phyloP scores from a whole-genome alignment of 2,113 vertebrate species.

The Salvelinus sp. region DNA sequence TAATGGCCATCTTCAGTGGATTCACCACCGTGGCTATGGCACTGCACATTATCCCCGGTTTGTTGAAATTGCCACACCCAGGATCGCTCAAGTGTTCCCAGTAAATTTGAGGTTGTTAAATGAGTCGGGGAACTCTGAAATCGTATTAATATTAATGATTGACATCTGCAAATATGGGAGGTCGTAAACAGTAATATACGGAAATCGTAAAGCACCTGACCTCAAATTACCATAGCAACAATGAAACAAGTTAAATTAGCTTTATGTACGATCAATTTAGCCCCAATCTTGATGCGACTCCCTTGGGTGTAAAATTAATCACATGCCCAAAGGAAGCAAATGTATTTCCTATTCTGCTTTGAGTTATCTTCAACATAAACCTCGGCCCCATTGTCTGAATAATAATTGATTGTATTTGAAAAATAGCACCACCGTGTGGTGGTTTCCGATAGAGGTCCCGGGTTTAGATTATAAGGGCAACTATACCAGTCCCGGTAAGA shows the following conservation, averaged over 20 bases:
- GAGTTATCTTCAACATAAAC: constrained; percentile 43
- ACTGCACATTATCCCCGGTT: constrained; percentile 18
- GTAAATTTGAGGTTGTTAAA: constrained; percentile 35
- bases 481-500: too few relatives aligned
- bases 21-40: constrained; percentile 30
- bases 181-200: neutral
- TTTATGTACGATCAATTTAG: constrained; percentile 60
- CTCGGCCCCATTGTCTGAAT: constrained; percentile 43
- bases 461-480: too few relatives aligned
- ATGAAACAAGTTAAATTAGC: constrained; percentile 62
- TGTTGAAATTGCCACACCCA: constrained; percentile 34
- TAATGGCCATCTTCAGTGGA: constrained; percentile 20
- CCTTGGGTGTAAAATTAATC: constrained; percentile 57
- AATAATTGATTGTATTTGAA: constrained; percentile 44
- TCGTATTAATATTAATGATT: neutral
- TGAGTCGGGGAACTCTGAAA: neutral
- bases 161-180: constrained; percentile 12
- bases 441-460: too few relatives aligned
- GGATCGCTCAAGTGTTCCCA: constrained; percentile 26
- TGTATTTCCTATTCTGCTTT: constrained; percentile 36
- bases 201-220: constrained; percentile 40
- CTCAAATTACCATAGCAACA: constrained; percentile 66
- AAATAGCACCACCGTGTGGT: too few relatives aligned
- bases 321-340: constrained; percentile 37
- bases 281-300: constrained; percentile 57